phyloP scores from a whole-genome alignment of 2,797 vertebrate genomes.

The Helarctos malayanus region DNA sequence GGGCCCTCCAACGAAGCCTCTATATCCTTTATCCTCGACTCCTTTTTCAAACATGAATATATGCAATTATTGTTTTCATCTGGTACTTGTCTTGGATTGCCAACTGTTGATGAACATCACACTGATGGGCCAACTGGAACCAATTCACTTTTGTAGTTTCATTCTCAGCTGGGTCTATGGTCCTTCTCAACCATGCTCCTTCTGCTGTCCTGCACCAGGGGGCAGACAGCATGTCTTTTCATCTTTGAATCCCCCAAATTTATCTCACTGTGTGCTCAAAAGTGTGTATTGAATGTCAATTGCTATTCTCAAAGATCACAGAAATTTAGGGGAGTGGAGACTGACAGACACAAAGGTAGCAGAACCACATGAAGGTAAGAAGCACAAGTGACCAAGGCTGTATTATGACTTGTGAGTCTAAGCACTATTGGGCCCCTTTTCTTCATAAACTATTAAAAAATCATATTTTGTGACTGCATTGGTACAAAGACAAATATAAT shows the following conservation, averaged over 20 bases:
- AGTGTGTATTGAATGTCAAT: background rate
- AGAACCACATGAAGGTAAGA: background rate
- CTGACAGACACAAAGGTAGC: background rate
- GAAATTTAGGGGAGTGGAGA: too few species aligned
- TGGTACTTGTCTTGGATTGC: background rate
- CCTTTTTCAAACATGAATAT: background rate
- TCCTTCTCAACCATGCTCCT: too few species aligned
- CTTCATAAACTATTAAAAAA: too few species aligned
- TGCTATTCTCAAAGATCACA: too few species aligned
- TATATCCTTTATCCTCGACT: background rate
- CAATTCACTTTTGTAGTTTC: rapidly evolving
- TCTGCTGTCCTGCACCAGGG: background rate
- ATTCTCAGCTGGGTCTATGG: too few species aligned
- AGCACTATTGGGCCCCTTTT: too few species aligned
- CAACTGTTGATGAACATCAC: rapidly evolving
- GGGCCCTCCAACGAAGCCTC: rapidly evolving
- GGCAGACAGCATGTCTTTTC: rapidly evolving
- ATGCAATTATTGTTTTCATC: rapidly evolving
- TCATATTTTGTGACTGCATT: rapidly evolving
- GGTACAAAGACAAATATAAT: background rate
- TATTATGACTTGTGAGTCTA: rapidly evolving
- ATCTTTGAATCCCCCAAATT: background rate
- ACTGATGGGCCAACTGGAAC: rapidly evolving
- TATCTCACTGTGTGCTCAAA: background rate
- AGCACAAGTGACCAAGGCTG: rapidly evolving